Evolutionary conservation across 2,888 invertebrate species (phyloP).

Genomic region (Boloria selene): DNA sequence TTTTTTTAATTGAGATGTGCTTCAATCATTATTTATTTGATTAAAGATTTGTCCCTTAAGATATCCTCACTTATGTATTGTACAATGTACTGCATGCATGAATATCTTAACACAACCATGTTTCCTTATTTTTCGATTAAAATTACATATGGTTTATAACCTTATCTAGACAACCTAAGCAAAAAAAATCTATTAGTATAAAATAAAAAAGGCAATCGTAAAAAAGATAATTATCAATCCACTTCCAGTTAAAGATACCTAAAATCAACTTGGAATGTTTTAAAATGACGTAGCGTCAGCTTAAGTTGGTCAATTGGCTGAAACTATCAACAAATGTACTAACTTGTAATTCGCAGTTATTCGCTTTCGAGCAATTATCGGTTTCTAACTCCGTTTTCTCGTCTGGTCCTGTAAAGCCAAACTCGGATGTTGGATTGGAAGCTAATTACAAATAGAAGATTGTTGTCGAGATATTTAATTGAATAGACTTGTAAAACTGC

Average conservation of each 20-base stretch:
- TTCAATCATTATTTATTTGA: no score
- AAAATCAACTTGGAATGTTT: background rate
- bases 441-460: conserved; percentile 30
- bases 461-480: conserved; percentile 22
- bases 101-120: no score
- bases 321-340: conserved; percentile 41
- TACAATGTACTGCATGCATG: no score
- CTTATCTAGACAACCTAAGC: no score
- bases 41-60: no score
- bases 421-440: conserved; percentile 28
- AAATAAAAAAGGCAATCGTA: no score
- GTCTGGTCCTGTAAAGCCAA: conserved; percentile 38
- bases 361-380: conserved; percentile 75
- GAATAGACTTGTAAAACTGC: conserved; percentile 19
- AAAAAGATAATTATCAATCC: conserved; percentile 27
- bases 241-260: conserved; percentile 50
- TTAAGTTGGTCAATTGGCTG: background rate
- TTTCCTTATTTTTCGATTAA: no score
- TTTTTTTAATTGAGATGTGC: background rate
- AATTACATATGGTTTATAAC: no score
- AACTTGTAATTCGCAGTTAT: conserved; percentile 45
- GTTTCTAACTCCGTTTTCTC: conserved; percentile 56
- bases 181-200: no score
- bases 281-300: background rate
- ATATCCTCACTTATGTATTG: no score